These are phyloP conservation scores for Pionites leucogaster DNA, from an alignment of 2,113 vertebrate genomes.

Conservation along the genomic window DNA sequence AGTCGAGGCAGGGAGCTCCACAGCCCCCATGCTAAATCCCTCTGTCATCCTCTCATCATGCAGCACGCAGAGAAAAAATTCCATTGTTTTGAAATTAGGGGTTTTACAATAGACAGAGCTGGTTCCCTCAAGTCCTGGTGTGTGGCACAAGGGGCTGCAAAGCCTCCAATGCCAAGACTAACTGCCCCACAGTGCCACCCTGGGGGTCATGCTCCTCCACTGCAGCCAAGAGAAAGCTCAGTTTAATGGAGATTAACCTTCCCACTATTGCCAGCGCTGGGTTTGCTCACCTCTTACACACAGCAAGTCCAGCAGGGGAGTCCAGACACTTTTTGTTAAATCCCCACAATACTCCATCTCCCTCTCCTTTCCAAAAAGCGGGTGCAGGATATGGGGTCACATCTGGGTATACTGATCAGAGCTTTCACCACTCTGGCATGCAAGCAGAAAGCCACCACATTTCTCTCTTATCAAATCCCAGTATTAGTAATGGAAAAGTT, in stretches of 20 bases:
- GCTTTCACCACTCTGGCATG: accelerated
- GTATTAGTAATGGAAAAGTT: neutral
- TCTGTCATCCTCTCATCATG: neutral
- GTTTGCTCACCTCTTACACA: neutral
- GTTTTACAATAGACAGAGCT: neutral
- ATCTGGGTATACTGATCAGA: neutral
- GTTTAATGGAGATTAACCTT: neutral
- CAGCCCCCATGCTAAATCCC: neutral
- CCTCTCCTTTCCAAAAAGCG: neutral
- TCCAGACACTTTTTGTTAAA: neutral
- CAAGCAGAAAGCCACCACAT: neutral
- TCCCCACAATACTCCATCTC: neutral
- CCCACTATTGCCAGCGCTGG: accelerated
- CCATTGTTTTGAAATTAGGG: neutral
- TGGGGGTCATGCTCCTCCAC: neutral
- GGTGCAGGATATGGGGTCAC: neutral
- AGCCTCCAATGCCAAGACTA: accelerated
- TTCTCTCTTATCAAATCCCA: neutral
- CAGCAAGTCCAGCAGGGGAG: neutral
- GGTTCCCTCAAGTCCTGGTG: accelerated
- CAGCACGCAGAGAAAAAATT: neutral
- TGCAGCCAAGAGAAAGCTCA: accelerated
- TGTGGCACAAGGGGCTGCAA: neutral
- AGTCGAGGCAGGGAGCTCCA: accelerated
- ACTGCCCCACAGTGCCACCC: neutral